Evolutionary conservation across 2,797 vertebrate species (phyloP).

Genomic region (Novumbra hubbsi): DNA sequence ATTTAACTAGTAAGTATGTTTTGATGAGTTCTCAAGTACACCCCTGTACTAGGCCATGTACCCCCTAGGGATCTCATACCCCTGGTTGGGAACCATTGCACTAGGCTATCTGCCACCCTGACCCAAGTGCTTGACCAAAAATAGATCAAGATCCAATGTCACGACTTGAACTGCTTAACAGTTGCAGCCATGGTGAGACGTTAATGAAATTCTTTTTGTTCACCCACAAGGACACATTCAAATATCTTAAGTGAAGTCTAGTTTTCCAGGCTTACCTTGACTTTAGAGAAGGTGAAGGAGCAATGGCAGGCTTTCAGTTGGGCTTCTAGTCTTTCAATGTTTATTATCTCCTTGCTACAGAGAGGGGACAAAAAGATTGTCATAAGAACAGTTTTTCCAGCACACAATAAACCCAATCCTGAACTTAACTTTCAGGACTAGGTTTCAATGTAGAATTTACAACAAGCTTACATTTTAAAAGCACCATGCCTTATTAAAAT

Average conservation of each 20-base stretch:
- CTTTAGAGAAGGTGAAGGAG: conserved; percentile 90
- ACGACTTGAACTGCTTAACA: neutral
- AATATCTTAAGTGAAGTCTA: neutral
- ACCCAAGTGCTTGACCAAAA: neutral
- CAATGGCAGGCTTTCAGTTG: conserved; percentile 96
- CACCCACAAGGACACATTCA: too few species aligned
- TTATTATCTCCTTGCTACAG: conserved; percentile 78
- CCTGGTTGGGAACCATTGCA: too few species aligned
- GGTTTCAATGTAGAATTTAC: too few species aligned
- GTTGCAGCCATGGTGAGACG: too few species aligned
- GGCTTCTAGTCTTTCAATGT: conserved; percentile 89
- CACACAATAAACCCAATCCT: conserved; percentile 38
- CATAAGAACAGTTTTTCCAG: conserved; percentile 64
- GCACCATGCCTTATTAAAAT: too few species aligned
- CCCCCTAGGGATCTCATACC: too few species aligned
- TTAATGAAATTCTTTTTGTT: too few species aligned
- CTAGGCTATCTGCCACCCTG: neutral
- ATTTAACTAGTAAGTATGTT: too few species aligned
- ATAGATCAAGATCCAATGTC: conserved; percentile 5
- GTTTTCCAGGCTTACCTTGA: conserved; percentile 79
- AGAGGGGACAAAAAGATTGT: neutral
- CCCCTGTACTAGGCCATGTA: too few species aligned
- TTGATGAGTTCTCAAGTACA: too few species aligned
- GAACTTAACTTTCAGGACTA: too few species aligned
- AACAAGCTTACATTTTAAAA: too few species aligned